A percentile compares a stretch with the other conserved stretches of the same genome.
Conservation (phyloP, 1,140 invertebrate genomes). For the Hirudo medicinalis region DNA sequence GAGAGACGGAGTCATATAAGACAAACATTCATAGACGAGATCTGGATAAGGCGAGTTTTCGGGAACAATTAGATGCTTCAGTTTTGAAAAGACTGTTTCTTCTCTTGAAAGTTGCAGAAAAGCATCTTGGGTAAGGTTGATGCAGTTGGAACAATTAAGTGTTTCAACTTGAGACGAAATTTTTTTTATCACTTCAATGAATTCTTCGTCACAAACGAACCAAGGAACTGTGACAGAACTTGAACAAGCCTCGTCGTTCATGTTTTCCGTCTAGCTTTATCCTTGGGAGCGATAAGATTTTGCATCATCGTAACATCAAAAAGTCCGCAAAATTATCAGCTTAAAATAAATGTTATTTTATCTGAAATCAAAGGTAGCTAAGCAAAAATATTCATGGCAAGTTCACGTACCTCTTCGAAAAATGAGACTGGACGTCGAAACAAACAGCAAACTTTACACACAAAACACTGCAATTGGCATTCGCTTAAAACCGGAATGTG, state of each 20-base stretch:
- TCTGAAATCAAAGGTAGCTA: no score
- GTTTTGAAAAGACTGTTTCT: constrained; percentile 6
- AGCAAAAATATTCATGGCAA: no score
- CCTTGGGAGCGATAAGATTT: no score
- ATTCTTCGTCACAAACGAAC: constrained; percentile 12
- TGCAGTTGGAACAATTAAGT: constrained; percentile 15
- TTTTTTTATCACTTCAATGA: background rate
- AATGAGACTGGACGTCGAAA: no score
- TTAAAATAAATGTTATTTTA: no score
- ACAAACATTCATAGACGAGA: constrained; percentile 15
- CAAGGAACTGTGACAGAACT: constrained; percentile 9
- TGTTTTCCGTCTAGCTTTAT: background rate
- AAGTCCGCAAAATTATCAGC: no score
- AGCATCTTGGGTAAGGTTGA: constrained; percentile 14
- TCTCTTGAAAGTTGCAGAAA: constrained; percentile 15
- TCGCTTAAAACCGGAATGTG: no score
- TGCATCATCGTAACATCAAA: no score
- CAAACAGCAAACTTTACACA: no score
- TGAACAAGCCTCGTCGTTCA: constrained; percentile 8
- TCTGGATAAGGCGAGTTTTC: constrained; percentile 10
- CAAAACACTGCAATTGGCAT: no score
- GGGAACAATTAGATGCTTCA: constrained; percentile 9
- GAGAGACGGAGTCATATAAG: constrained; percentile 1
- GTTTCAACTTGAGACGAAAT: background rate
- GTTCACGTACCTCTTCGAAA: no score